phyloP scores from a whole-genome alignment of 2,113 vertebrate genomes.

The Diglossa brunneiventris region DNA sequence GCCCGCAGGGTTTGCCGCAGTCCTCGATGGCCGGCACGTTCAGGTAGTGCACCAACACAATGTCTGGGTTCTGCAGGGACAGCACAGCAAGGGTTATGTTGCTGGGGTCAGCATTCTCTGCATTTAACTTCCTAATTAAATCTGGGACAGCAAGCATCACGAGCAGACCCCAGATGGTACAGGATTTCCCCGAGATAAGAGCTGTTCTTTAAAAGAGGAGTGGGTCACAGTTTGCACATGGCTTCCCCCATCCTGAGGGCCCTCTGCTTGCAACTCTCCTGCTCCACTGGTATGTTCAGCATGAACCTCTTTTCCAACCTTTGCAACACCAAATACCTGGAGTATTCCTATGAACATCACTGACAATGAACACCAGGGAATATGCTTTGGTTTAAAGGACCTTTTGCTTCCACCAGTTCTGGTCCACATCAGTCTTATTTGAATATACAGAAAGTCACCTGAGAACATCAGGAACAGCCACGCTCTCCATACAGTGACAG shows the following conservation, averaged over 20 bases:
- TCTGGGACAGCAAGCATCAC: not conserved
- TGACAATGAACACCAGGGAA: not conserved
- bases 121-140: not conserved
- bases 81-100: not conserved
- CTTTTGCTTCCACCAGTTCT: not conserved
- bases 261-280: not conserved
- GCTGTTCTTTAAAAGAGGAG: not conserved
- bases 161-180: not conserved
- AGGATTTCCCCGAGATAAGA: accelerated
- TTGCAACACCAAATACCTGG: not conserved
- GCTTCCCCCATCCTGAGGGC: not conserved
- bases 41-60: conserved; percentile 98
- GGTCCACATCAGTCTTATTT: not conserved
- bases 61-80: conserved; percentile 91
- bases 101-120: not conserved
- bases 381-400: not conserved
- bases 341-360: not conserved
- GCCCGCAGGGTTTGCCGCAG: conserved; percentile 97
- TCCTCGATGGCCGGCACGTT: conserved; percentile 99
- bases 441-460: not conserved
- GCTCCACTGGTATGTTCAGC: not conserved
- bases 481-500: accelerated
- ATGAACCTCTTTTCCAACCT: not conserved
- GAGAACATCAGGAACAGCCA: not conserved
- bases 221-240: accelerated